These are phyloP conservation scores for Tipula confusa DNA, from an alignment of 2,888 invertebrate species.

Conservation along the genomic window DNA sequence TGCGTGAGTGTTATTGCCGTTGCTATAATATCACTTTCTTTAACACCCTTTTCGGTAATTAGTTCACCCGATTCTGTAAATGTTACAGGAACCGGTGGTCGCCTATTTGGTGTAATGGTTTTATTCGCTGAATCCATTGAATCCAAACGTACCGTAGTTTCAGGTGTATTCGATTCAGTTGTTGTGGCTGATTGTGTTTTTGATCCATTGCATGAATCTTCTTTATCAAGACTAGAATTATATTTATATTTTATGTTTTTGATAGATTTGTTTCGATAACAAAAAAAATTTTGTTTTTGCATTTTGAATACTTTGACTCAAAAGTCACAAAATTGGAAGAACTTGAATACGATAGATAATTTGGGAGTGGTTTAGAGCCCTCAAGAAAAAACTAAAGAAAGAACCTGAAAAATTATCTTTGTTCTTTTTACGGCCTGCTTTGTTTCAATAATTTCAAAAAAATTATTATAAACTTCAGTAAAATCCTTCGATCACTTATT, in stretches of 20 bases:
- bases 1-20: slow-evolving; percentile 45
- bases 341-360: too few relatives aligned
- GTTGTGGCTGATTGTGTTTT: slow-evolving; percentile 50
- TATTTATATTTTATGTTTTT: slow-evolving; percentile 12
- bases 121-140: slow-evolving; percentile 39
- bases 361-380: too few relatives aligned
- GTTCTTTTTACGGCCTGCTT: too few relatives aligned
- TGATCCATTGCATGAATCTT: slow-evolving; percentile 49
- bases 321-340: too few relatives aligned
- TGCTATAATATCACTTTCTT: slow-evolving; percentile 52
- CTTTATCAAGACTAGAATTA: slow-evolving; percentile 40
- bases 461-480: too few relatives aligned
- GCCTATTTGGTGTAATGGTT: slow-evolving; percentile 45
- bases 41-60: slow-evolving; percentile 53
- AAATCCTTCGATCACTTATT: too few relatives aligned
- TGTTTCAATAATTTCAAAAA: too few relatives aligned
- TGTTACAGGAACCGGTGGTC: slow-evolving; percentile 49
- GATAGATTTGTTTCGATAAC: not conserved
- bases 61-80: slow-evolving; percentile 56
- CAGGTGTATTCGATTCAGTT: slow-evolving; percentile 54
- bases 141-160: slow-evolving; percentile 48
- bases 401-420: too few relatives aligned
- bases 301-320: slow-evolving; percentile 31
- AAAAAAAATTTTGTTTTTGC: not conserved
- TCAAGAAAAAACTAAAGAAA: too few relatives aligned